Percentiles rank a stretch among this genome's conserved stretches.
These are phyloP conservation scores for Lepus timidus DNA, from an alignment of 2,113 vertebrate genomes.

Conservation along the genomic window DNA sequence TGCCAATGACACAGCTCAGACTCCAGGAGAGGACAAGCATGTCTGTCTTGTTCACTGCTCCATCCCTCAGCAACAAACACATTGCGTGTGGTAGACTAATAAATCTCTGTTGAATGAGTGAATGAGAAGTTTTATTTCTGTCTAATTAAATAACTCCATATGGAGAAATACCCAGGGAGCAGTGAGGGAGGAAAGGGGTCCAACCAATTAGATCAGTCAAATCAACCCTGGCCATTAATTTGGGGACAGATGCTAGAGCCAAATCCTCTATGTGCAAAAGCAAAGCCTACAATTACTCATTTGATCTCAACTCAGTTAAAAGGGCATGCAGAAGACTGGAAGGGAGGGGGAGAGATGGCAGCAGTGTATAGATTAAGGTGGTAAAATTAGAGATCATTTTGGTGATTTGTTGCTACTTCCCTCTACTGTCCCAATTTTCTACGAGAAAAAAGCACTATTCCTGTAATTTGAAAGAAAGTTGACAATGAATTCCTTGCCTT, in stretches of 20 bases:
- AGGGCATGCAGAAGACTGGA: background rate
- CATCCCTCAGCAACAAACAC: background rate
- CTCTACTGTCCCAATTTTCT: background rate
- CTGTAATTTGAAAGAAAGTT: background rate
- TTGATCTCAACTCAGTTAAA: conserved; percentile 7
- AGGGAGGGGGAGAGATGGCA: background rate
- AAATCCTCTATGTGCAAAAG: conserved; percentile 34
- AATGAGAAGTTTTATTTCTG: conserved; percentile 72
- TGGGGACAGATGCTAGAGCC: conserved; percentile 50
- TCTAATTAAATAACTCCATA: conserved; percentile 78
- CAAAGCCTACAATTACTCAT: background rate
- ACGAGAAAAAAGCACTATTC: background rate
- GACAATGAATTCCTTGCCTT: background rate
- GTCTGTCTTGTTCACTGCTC: background rate
- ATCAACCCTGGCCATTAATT: conserved; percentile 61
- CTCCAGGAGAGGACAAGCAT: background rate
- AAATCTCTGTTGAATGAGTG: conserved; percentile 68
- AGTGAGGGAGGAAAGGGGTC: conserved; percentile 12
- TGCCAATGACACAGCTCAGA: background rate
- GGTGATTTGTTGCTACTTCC: background rate
- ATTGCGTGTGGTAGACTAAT: background rate
- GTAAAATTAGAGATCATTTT: background rate
- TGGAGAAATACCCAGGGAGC: conserved; percentile 73
- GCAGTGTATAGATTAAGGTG: background rate
- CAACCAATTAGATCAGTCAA: conserved; percentile 68